Conservation (phyloP, 2,113 vertebrate genomes). For the Brachyhypopomus gauderio region DNA sequence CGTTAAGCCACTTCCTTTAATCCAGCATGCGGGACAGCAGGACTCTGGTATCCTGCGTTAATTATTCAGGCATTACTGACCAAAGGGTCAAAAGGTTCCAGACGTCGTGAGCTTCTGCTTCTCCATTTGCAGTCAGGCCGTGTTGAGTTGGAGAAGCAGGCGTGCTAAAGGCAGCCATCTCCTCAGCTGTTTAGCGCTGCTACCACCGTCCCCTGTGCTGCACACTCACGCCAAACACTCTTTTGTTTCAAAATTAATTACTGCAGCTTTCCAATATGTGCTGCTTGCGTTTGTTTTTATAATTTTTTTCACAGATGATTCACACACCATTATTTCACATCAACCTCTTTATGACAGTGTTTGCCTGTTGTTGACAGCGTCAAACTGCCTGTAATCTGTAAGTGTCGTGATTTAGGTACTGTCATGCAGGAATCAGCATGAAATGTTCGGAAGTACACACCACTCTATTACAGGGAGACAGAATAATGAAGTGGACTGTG, state of each 20-base stretch:
- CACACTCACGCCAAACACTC: no score
- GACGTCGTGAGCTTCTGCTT: not conserved
- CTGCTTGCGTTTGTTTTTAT: no score
- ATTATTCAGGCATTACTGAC: constrained; percentile 30
- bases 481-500: not conserved
- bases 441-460: not conserved
- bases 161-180: not conserved
- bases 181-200: not conserved
- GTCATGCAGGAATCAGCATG: no score
- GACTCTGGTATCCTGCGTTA: constrained; percentile 21
- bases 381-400: not conserved
- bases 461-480: not conserved
- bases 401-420: not conserved
- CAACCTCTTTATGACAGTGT: not conserved
- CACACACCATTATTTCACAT: not conserved
- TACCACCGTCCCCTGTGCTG: no score
- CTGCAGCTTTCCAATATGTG: no score
- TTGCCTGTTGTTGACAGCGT: not conserved
- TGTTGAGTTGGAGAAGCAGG: not conserved
- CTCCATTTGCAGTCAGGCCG: not conserved
- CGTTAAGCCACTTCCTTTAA: constrained; percentile 42
- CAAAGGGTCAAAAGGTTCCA: constrained; percentile 10
- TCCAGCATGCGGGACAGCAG: constrained; percentile 12
- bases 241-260: no score
- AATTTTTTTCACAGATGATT: not conserved